Evolutionary conservation across 2,113 vertebrate species (phyloP).

Genomic region (Lynx canadensis): DNA sequence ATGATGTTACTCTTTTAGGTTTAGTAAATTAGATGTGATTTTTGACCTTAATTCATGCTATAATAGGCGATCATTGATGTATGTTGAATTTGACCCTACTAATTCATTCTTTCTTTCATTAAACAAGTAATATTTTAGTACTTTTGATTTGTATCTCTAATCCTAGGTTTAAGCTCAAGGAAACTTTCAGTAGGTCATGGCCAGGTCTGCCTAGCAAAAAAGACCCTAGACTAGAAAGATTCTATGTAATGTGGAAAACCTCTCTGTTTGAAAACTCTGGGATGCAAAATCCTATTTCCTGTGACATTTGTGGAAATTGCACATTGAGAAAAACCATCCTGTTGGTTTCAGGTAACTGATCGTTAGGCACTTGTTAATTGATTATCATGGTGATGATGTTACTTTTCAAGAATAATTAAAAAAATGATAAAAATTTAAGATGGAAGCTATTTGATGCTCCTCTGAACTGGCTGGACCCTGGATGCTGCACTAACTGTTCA

Average conservation of each 20-base stretch:
- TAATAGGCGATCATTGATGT: background rate
- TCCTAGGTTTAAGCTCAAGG: background rate
- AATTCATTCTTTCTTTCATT: background rate
- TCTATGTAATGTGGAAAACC: background rate
- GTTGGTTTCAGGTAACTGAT: background rate
- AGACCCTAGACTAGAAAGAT: background rate
- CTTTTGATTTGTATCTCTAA: background rate
- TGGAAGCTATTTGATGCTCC: background rate
- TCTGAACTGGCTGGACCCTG: background rate
- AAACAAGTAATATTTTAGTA: background rate
- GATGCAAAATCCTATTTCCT: background rate
- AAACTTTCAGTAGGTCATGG: background rate
- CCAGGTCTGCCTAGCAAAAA: background rate
- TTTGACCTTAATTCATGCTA: background rate
- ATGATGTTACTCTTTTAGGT: background rate
- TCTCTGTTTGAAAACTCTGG: background rate
- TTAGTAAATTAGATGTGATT: background rate
- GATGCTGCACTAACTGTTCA: background rate
- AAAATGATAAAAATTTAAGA: background rate
- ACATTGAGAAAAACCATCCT: background rate
- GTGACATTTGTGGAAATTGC: background rate
- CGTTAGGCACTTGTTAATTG: background rate
- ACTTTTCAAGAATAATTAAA: background rate
- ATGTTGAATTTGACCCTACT: background rate
- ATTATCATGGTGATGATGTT: background rate